Evolutionary conservation across 2,113 vertebrate genomes (phyloP).

Genomic region (Camelus bactrianus): DNA sequence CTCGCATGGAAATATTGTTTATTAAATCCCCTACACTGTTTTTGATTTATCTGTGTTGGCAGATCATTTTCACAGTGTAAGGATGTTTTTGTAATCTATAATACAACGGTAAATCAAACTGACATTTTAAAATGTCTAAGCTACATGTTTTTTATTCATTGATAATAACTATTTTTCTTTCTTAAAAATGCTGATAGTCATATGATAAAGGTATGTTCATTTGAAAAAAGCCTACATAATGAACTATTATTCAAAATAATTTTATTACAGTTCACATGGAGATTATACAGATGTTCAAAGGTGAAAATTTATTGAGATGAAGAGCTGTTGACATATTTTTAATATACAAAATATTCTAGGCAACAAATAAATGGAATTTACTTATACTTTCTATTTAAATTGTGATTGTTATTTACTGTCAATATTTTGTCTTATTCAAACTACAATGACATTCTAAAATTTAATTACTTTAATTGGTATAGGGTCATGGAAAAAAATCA

Average conservation of each 20-base stretch:
- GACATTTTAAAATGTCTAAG: neutral
- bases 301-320: neutral
- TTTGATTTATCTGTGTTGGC: slow-evolving; percentile 29
- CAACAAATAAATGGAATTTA: neutral
- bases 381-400: neutral
- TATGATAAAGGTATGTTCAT: neutral
- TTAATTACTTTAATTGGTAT: neutral
- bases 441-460: neutral
- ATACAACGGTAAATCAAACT: neutral
- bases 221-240: neutral
- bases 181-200: neutral
- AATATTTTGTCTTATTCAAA: neutral
- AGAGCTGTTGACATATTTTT: neutral
- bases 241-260: neutral
- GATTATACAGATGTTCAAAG: neutral
- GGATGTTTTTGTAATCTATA: neutral
- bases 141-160: neutral
- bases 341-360: neutral
- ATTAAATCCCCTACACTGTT: neutral
- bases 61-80: slow-evolving; percentile 6
- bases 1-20: neutral
- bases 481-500: neutral
- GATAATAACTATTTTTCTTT: neutral
- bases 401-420: neutral
- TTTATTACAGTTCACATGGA: neutral